phyloP scores from a whole-genome alignment of 2,113 vertebrate species.

The Pedionomus torquatus region DNA sequence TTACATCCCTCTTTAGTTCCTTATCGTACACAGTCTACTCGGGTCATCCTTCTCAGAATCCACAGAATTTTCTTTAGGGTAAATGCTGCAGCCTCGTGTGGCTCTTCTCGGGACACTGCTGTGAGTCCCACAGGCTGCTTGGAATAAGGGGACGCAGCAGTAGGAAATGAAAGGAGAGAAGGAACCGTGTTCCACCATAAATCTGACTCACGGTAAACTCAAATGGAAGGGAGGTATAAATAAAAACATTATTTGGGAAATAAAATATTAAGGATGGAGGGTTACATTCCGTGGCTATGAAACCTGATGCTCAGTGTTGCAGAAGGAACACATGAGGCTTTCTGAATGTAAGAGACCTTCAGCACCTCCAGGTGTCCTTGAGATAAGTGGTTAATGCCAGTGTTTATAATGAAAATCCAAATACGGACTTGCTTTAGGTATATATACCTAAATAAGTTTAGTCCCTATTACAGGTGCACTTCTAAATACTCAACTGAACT shows the following conservation, averaged over 20 bases:
- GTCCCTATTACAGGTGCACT: background rate
- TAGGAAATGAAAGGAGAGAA: background rate
- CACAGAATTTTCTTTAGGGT: background rate
- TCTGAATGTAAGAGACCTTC: background rate
- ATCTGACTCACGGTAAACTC: background rate
- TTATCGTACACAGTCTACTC: background rate
- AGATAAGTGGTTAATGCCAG: background rate
- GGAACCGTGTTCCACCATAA: background rate
- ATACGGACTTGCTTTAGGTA: background rate
- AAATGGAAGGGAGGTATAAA: background rate
- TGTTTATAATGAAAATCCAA: background rate
- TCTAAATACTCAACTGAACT: background rate
- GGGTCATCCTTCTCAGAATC: background rate
- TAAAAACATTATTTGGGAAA: background rate
- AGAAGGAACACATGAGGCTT: background rate
- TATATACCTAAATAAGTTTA: background rate
- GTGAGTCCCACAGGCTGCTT: background rate
- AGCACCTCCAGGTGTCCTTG: background rate
- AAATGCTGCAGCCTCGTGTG: background rate
- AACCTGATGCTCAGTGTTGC: background rate
- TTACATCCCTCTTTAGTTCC: background rate
- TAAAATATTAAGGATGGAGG: background rate
- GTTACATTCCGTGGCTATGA: background rate
- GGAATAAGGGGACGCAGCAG: background rate
- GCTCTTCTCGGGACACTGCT: background rate